These are phyloP conservation scores for Sitta europaea DNA, from an alignment of 2,113 vertebrate species.

Conservation along the genomic window DNA sequence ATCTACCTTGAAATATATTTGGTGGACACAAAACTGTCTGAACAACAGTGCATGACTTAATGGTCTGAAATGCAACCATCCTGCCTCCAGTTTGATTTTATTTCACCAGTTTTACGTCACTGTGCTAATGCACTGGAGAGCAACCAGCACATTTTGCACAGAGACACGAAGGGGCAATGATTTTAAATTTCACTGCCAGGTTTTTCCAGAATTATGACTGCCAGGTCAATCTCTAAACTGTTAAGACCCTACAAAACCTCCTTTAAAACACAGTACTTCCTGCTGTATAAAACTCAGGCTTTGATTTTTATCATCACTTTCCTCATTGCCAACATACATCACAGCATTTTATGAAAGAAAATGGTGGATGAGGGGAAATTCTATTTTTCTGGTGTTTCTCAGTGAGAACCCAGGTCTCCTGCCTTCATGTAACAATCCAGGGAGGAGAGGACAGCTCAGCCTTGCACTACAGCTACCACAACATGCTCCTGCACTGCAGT, in stretches of 20 bases:
- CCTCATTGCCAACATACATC: neutral
- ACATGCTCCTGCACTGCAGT: neutral
- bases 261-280: neutral
- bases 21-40: neutral
- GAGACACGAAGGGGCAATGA: neutral
- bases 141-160: neutral
- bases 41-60: neutral
- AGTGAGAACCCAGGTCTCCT: neutral
- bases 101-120: neutral
- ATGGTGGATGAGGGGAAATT: neutral
- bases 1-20: neutral
- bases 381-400: neutral
- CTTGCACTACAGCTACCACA: neutral
- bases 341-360: neutral
- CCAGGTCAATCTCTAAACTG: neutral
- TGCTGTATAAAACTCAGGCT: neutral
- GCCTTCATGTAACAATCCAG: rapidly evolving
- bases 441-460: neutral
- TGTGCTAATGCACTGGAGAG: neutral
- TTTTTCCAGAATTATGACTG: neutral
- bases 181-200: slow-evolving; percentile 2
- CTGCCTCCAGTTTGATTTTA: neutral
- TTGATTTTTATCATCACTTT: neutral
- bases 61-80: neutral
- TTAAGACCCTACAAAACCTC: slow-evolving; percentile 10